phyloP scores from a whole-genome alignment of 2,888 invertebrate species.

The Myopa testacea region DNA sequence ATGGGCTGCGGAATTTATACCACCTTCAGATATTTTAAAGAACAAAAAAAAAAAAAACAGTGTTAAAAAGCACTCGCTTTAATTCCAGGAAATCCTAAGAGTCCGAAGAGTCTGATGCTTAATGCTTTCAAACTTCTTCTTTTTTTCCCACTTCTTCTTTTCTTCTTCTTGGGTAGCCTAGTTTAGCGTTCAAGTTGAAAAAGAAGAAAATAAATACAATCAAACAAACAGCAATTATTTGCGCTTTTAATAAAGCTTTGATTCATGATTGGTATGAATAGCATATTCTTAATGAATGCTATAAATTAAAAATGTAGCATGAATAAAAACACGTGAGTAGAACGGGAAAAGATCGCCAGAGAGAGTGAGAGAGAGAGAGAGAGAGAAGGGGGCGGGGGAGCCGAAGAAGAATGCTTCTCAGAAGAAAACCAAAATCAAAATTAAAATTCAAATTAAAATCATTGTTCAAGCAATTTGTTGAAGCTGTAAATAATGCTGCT shows the following conservation, averaged over 20 bases:
- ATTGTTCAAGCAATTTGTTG: no score
- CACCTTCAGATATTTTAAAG: background rate
- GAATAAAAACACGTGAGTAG: background rate
- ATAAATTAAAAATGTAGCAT: background rate
- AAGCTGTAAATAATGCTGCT: no score
- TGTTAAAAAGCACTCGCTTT: background rate
- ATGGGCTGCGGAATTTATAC: background rate
- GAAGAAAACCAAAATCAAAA: no score
- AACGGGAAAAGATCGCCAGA: no score
- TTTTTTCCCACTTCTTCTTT: no score
- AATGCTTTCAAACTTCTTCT: no score
- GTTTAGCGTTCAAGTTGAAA: background rate
- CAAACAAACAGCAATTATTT: conserved; percentile 3
- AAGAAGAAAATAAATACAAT: background rate
- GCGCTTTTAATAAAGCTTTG: background rate
- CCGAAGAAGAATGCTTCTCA: no score
- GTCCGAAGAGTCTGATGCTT: background rate
- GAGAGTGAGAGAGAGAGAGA: no score
- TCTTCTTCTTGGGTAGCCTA: background rate
- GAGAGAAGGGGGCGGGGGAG: no score
- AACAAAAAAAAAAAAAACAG: background rate
- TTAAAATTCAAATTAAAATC: no score
- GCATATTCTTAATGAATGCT: background rate
- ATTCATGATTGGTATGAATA: background rate
- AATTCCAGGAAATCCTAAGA: background rate